Evolutionary conservation across 2,888 invertebrate genomes (phyloP).

Genomic region (Epicampocera succincta): DNA sequence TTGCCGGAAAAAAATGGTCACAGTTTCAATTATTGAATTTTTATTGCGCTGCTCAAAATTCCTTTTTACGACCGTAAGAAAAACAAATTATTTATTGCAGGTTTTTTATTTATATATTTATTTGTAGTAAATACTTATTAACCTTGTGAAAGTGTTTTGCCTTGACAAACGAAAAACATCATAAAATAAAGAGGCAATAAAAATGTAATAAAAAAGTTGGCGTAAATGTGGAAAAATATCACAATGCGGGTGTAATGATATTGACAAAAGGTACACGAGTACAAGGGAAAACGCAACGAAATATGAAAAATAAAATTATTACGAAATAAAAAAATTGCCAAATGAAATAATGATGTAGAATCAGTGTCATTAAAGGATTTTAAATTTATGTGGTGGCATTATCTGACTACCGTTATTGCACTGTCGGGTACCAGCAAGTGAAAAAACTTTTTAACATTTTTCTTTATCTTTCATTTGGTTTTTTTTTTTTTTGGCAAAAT

Average conservation of each 20-base stretch:
- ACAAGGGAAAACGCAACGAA: background rate
- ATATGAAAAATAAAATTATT: no score
- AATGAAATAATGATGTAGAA: background rate
- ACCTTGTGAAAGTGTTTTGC: conserved; percentile 2
- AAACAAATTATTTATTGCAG: no score
- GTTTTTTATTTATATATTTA: background rate
- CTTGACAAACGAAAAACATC: conserved; percentile 16
- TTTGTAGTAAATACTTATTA: background rate
- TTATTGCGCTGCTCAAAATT: no score
- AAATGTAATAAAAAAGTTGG: background rate
- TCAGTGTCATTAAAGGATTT: background rate
- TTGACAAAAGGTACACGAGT: background rate
- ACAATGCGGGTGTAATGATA: conserved; percentile 2
- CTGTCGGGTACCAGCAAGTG: conserved; percentile 1
- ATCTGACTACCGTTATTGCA: conserved; percentile 6
- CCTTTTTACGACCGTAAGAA: no score
- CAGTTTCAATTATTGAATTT: no score
- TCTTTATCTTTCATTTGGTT: no score
- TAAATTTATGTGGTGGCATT: conserved; percentile 17
- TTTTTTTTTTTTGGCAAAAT: no score
- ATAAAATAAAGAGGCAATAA: background rate
- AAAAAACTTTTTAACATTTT: background rate
- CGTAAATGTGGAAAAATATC: conserved; percentile 6
- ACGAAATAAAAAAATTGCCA: no score
- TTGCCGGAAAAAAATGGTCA: no score